A percentile compares a stretch with the other conserved stretches of the same genome.
phyloP scores from a whole-genome alignment of 2,888 invertebrate species.

The Chelonus formosanus region DNA sequence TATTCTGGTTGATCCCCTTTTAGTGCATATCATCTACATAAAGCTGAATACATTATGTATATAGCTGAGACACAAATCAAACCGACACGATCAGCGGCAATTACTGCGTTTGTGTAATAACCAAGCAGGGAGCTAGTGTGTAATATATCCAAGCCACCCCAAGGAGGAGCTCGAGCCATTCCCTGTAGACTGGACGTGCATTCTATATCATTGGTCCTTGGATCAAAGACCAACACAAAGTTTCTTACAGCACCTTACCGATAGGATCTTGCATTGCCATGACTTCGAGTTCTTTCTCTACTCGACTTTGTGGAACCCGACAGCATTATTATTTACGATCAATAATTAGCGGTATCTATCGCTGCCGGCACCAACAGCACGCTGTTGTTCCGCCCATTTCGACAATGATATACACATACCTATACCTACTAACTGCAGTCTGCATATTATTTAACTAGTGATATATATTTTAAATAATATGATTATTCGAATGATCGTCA shows the following conservation, averaged over 20 bases:
- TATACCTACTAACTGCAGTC: background rate
- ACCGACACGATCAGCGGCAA: constrained; percentile 33
- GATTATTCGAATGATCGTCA: no score
- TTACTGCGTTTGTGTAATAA: constrained; percentile 55
- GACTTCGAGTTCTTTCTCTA: constrained; percentile 10
- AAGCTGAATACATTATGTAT: background rate
- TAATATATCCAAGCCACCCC: constrained; percentile 61
- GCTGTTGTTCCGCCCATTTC: constrained; percentile 46
- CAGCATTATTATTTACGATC: constrained; percentile 65
- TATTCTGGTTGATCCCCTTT: no score
- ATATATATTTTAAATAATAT: no score
- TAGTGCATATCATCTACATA: constrained; percentile 6
- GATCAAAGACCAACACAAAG: constrained; percentile 11
- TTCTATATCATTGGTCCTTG: constrained; percentile 26
- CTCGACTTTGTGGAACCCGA: constrained; percentile 42
- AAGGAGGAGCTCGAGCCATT: constrained; percentile 41
- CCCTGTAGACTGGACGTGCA: constrained; percentile 12
- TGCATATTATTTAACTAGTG: background rate
- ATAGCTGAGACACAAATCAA: constrained; percentile 32
- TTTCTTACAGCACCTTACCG: background rate
- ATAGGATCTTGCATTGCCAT: background rate
- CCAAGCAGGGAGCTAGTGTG: constrained; percentile 48
- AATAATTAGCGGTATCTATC: constrained; percentile 66
- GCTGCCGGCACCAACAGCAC: constrained; percentile 63
- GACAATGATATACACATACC: constrained; percentile 54